Conservation (phyloP, 2,888 invertebrate species). For the Miltochrista miniata region DNA sequence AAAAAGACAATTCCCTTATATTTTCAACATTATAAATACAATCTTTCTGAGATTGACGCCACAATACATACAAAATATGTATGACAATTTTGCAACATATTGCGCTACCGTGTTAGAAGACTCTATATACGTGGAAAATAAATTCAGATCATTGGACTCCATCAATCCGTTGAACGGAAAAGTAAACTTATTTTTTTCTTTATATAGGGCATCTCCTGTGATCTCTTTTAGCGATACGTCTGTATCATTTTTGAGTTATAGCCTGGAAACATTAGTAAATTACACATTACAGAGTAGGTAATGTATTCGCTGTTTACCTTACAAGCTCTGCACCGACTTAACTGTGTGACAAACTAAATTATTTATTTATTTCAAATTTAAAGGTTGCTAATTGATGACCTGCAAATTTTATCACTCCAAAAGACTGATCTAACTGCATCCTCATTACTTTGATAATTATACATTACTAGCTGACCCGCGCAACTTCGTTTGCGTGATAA, state of each 20-base stretch:
- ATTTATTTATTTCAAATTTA: no score
- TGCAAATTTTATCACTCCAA: no score
- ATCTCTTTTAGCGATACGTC: constrained; percentile 28
- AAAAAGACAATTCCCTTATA: no score
- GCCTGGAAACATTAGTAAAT: constrained; percentile 2
- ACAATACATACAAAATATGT: background rate
- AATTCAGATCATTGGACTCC: constrained; percentile 37
- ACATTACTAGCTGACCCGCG: no score
- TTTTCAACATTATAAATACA: no score
- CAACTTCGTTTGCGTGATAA: no score
- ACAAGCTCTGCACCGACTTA: no score
- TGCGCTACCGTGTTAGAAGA: constrained; percentile 18
- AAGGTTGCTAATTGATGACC: no score
- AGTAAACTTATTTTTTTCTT: constrained; percentile 34
- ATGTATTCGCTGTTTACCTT: background rate
- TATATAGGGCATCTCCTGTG: constrained; percentile 35
- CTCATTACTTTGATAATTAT: no score
- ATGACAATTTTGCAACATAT: constrained; percentile 21
- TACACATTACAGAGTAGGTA: constrained; percentile 3
- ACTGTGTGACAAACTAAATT: no score
- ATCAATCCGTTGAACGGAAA: constrained; percentile 31
- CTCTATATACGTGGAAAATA: constrained; percentile 15
- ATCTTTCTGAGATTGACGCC: constrained; percentile 6
- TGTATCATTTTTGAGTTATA: constrained; percentile 17
- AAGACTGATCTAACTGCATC: no score